phyloP scores from a whole-genome alignment of 2,888 invertebrate species.

The Plebejus argus region DNA sequence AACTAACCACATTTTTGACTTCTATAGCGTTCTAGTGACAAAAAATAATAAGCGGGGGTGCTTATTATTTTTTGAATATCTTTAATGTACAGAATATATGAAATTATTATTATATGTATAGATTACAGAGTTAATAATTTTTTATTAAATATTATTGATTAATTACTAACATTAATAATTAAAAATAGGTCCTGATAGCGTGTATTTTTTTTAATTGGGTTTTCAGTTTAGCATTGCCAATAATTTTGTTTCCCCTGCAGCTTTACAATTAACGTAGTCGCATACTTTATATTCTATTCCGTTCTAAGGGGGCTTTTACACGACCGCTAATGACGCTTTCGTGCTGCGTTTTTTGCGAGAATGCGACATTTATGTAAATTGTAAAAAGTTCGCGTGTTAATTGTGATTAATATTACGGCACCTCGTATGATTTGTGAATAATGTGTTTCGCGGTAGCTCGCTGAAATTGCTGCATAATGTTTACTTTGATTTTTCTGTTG shows the following conservation, averaged over 20 bases:
- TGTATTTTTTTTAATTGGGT: too few relatives aligned
- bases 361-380: slow-evolving; percentile 33
- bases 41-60: too few relatives aligned
- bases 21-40: too few relatives aligned
- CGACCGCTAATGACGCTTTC: slow-evolving; percentile 1
- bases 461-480: neutral
- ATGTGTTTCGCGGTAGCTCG: slow-evolving; percentile 36
- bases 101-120: too few relatives aligned
- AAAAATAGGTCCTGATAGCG: too few relatives aligned
- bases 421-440: slow-evolving; percentile 43
- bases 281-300: neutral
- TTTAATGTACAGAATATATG: too few relatives aligned
- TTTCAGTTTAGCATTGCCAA: too few relatives aligned
- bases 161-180: too few relatives aligned
- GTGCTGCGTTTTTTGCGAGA: slow-evolving; percentile 7
- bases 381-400: slow-evolving; percentile 45
- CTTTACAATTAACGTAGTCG: neutral
- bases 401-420: slow-evolving; percentile 48
- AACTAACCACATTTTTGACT: too few relatives aligned
- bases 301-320: neutral
- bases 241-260: neutral
- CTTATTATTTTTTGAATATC: too few relatives aligned
- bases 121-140: too few relatives aligned
- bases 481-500: neutral
- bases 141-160: too few relatives aligned